Evolutionary conservation across 2,113 vertebrate species (phyloP).

Genomic region (Piprites chloris): DNA sequence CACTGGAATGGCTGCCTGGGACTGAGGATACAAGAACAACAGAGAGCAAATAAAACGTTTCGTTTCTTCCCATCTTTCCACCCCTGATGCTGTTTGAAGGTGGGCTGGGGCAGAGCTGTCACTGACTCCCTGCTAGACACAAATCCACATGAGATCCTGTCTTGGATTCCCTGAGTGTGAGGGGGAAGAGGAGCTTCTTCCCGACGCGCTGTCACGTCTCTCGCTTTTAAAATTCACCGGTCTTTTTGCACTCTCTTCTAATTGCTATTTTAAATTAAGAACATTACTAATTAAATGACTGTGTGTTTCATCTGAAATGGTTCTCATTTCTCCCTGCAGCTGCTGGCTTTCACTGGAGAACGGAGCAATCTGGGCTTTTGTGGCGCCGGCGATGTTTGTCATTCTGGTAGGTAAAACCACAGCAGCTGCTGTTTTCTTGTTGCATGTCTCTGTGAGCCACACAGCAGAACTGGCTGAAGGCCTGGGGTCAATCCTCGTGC

Average conservation of each 20-base stretch:
- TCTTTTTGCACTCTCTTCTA: neutral
- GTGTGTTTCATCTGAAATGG: neutral
- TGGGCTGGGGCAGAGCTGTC: neutral
- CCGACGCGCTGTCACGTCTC: fast-evolving
- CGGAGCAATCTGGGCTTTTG: slow-evolving; percentile 97
- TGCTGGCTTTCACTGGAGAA: slow-evolving; percentile 91
- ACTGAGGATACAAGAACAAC: neutral
- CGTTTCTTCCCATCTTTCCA: neutral
- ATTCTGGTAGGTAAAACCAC: slow-evolving; percentile 81
- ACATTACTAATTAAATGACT: neutral
- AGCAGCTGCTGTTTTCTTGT: neutral
- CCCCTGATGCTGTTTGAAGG: neutral
- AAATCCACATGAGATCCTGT: neutral
- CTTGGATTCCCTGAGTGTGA: fast-evolving
- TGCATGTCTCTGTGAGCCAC: neutral
- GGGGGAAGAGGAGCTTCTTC: neutral
- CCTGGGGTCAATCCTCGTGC: neutral
- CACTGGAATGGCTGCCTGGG: neutral
- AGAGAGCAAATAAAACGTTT: neutral
- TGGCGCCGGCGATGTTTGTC: slow-evolving; percentile 89
- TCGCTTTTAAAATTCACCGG: neutral
- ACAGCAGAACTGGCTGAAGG: neutral
- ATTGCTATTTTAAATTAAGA: neutral
- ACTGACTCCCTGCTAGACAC: neutral
- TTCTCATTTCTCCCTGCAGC: slow-evolving; percentile 67